Evolutionary conservation across 2,113 vertebrate genomes (phyloP), one percentile per base, ranked within the genome.

Genomic region (Triplophysa rosa): DNA sequence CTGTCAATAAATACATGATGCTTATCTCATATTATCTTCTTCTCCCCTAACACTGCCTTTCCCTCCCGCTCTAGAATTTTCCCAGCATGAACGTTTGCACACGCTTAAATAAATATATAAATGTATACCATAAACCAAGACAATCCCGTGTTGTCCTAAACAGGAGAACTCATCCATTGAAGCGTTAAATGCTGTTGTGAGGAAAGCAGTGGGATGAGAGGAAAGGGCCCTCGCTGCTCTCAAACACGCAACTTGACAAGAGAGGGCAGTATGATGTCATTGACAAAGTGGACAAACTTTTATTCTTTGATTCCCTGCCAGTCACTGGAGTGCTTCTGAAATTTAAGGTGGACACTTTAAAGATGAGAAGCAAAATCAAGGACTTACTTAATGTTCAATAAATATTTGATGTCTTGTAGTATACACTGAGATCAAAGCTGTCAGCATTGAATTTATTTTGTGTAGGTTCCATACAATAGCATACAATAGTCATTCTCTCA

Each of bases 181-280:
- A 72, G 85, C 82, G 78, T 77, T 78, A 84, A 85, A 87, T 78
- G 71, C 66, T 79, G 61, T 56, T 82, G 71, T 54, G 66, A 81
- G 65, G 74, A 54, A 70, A 78, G 85, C 17, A 37, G 63, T 67
- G 24, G 84, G 54, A 73, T n/a, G 59, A 80, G 59, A 21, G 8
- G 54, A 80, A 11, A 21, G 40, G 67, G 47, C 54, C 68, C 42
- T 58, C 21, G 11, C 78, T 64, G 77, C 72, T 70, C 81, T 88
- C 69, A 82, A 67, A 88, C 83, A 88, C 80, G 84, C 81, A 77
- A 84, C 73, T 91, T 89, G 89, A 91, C 90, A 92, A 93, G 91
- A 93, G 92, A 93, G 89, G 92, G 93, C 91, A 92, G 91, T 91
- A 87, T 92, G 89, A 93, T 91, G 86, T 91, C 91, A 91, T 87